Percentiles rank a stretch among this genome's conserved stretches.
Evolutionary conservation across 2,113 vertebrate species (phyloP).

Genomic region (Hucho hucho): DNA sequence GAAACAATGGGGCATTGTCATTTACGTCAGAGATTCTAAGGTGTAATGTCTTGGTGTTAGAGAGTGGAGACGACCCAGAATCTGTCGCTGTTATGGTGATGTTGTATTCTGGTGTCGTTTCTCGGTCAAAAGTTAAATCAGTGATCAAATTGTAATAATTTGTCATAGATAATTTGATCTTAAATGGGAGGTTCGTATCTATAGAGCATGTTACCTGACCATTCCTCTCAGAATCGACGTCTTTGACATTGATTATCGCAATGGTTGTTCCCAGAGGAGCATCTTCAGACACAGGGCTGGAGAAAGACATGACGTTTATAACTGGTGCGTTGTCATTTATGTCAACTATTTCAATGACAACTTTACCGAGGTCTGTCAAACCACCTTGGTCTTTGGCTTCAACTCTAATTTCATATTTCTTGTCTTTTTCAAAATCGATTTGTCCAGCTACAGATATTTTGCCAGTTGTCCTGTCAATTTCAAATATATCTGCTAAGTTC

Average conservation of each 20-base stretch:
- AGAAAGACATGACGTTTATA: no score
- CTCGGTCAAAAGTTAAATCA: not conserved
- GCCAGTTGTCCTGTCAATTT: no score
- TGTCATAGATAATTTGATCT: conserved; percentile 23
- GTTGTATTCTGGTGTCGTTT: conserved; percentile 9
- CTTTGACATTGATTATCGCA: conserved; percentile 1
- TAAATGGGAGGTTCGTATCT: conserved; percentile 30
- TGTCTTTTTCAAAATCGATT: no score
- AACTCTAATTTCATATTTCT: no score
- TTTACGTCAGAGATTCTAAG: conserved; percentile 67
- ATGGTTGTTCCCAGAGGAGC: no score
- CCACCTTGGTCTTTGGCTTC: no score
- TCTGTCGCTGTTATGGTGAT: conserved; percentile 25
- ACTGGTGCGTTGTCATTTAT: no score
- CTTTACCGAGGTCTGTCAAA: no score
- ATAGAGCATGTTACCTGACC: conserved; percentile 9
- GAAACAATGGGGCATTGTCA: conserved; percentile 67
- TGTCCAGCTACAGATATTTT: no score
- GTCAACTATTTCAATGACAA: no score
- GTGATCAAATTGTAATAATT: conserved; percentile 4
- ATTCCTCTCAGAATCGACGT: conserved; percentile 36
- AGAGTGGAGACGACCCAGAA: conserved; percentile 26
- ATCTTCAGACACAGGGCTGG: no score
- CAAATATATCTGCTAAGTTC: no score
- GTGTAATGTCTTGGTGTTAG: conserved; percentile 35